phyloP scores from a whole-genome alignment of 2,797 vertebrate species.

The Lophius americanus region DNA sequence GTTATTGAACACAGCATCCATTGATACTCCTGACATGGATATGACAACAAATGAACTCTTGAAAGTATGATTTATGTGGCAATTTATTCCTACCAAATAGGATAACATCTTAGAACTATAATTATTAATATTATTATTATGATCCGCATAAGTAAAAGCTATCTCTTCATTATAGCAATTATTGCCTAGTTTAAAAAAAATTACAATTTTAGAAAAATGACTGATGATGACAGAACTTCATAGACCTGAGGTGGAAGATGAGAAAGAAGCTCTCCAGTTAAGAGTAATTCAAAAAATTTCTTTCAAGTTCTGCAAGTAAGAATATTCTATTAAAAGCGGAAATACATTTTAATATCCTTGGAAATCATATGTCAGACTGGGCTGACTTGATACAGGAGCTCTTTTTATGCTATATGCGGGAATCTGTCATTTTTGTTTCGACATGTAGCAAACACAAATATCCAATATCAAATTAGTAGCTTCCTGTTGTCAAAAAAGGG shows the following conservation, averaged over 20 bases:
- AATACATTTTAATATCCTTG: too few relatives aligned
- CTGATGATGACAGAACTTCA: slow-evolving; percentile 1
- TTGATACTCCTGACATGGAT: slow-evolving; percentile 23
- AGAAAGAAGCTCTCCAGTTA: too few relatives aligned
- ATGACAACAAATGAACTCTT: slow-evolving; percentile 14
- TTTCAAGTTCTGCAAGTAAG: too few relatives aligned
- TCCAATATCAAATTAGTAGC: too few relatives aligned
- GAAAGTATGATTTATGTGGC: slow-evolving; percentile 46
- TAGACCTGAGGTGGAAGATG: neutral
- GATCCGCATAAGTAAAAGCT: slow-evolving; percentile 28
- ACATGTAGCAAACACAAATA: too few relatives aligned
- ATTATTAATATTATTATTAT: slow-evolving; percentile 34
- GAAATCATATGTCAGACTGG: too few relatives aligned
- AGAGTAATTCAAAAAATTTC: neutral
- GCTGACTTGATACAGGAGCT: too few relatives aligned
- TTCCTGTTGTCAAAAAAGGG: too few relatives aligned
- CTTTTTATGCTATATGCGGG: too few relatives aligned
- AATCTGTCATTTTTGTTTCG: too few relatives aligned
- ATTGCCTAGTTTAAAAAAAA: slow-evolving; percentile 29
- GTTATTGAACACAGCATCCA: slow-evolving; percentile 25
- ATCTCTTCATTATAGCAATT: slow-evolving; percentile 30
- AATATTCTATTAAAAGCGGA: too few relatives aligned
- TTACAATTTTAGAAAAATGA: neutral
- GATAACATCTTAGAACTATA: slow-evolving; percentile 37
- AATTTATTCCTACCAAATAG: slow-evolving; percentile 47